Conservation (phyloP, 2,888 invertebrate species). For the Phaonia tiefii region DNA sequence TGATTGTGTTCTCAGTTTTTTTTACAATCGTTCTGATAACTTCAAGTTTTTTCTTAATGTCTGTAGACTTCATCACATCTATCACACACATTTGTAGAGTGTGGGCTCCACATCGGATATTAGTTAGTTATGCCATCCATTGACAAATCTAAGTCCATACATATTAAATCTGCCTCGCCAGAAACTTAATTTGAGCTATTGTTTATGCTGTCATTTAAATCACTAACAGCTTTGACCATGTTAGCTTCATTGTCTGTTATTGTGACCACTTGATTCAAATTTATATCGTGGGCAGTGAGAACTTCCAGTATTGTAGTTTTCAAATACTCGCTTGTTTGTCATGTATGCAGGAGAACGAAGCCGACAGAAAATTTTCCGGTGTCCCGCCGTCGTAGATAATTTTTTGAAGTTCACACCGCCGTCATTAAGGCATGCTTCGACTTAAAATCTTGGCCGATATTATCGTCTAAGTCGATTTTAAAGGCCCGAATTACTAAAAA, state of each 20-base stretch:
- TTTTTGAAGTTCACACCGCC: too few relatives aligned
- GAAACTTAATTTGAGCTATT: conserved; percentile 12
- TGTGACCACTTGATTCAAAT: conserved; percentile 59
- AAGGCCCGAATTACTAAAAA: too few relatives aligned
- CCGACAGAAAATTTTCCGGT: too few relatives aligned
- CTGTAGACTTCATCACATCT: conserved; percentile 39
- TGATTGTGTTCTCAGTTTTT: conserved; percentile 45
- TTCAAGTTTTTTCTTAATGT: conserved; percentile 39
- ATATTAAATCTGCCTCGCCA: not conserved
- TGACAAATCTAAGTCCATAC: conserved; percentile 22
- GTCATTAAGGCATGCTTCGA: too few relatives aligned
- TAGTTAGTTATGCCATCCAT: too few relatives aligned
- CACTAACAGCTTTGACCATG: conserved; percentile 48
- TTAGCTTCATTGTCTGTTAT: conserved; percentile 62
- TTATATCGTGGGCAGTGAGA: conserved; percentile 54
- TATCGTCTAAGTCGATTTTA: too few relatives aligned
- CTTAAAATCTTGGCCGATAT: too few relatives aligned
- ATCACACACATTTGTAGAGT: conserved; percentile 61
- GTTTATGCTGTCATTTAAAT: conserved; percentile 23
- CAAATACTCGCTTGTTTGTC: conserved; percentile 58
- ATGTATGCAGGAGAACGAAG: too few relatives aligned
- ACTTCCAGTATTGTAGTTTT: conserved; percentile 59
- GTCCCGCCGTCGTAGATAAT: too few relatives aligned
- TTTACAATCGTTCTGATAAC: conserved; percentile 43
- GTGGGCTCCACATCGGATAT: conserved; percentile 45